Evolutionary conservation across 2,888 invertebrate species (phyloP).

Genomic region (Eupelmus urozonus): DNA sequence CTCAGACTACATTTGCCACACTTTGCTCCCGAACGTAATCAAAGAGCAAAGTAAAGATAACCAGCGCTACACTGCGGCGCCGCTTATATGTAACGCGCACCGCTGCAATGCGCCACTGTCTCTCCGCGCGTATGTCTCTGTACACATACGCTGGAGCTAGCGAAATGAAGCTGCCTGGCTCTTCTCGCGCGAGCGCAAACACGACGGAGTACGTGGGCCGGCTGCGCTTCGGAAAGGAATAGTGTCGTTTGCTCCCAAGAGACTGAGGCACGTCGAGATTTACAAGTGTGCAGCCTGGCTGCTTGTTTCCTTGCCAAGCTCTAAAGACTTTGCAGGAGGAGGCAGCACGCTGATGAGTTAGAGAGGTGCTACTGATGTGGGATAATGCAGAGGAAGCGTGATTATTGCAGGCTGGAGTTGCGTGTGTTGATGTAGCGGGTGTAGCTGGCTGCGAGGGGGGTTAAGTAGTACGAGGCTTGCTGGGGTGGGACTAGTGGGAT

Average conservation of each 20-base stretch:
- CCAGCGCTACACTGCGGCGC: not conserved
- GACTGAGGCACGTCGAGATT: conserved; percentile 29
- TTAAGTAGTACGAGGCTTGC: too few species aligned
- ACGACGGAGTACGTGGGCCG: not conserved
- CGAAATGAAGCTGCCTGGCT: conserved; percentile 25
- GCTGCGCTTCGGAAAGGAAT: not conserved
- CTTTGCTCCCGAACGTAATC: conserved; percentile 19
- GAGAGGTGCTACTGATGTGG: too few species aligned
- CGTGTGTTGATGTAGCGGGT: too few species aligned
- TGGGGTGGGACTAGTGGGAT: too few species aligned
- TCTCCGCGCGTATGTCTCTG: not conserved
- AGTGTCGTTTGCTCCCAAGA: not conserved
- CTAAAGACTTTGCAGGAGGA: conserved; percentile 19
- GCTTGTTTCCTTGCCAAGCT: conserved; percentile 40
- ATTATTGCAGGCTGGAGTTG: too few species aligned
- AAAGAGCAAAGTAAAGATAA: conserved; percentile 50
- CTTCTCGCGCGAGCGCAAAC: conserved; percentile 8
- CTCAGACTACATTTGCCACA: not conserved
- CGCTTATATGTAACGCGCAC: not conserved
- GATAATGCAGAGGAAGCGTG: too few species aligned
- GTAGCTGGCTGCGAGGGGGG: too few species aligned
- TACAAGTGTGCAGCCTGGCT: conserved; percentile 5
- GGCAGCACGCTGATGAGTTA: too few species aligned
- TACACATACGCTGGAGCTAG: not conserved
- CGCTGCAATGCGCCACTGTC: conserved; percentile 54